Evolutionary conservation across 2,888 invertebrate species (phyloP), one percentile per base, ranked within the genome.

Genomic region (Ommatoiulus sabulosus): DNA sequence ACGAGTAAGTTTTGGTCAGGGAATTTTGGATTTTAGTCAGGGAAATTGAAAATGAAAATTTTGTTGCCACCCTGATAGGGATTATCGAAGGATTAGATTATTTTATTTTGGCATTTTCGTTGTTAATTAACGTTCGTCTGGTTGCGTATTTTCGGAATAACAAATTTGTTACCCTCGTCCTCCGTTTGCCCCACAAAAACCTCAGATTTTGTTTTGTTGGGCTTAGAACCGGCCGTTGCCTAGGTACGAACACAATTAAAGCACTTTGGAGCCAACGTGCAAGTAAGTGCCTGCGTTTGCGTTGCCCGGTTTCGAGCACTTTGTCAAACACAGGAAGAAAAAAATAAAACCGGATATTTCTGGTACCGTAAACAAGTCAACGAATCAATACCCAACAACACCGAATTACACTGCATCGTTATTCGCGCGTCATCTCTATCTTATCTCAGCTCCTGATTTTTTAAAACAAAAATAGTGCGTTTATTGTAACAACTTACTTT

Each of bases 301-400:
- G 63, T 63, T 63, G 63, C 63, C 7, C n/a, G 63, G 63, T 63
- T 63, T 63, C 63, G n/a, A 63, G 20, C 63, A n/a, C 63, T 63
- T 63, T n/a, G n/a, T 17, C 63, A n/a, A 3, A 63, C 63, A 20
- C 63, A 52, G 15, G 2, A 12, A 52, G n/a, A 52, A 52, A 10
- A 52, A 52, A 8, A 52, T 3, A 15, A 5, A 52, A 52, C 63
- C n/a, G 20, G 63, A 63, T 10, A n/a, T 63, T 20, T 63, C 63
- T n/a, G 63, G n/a, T 63, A 63, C 12, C 63, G 63, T 63, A 17
- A 63, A 63, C n/a, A 63, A 63, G n/a, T 3, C 8, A 3, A 15
- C 52, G 12, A 15, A 57, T 57, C 52, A 15, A 57, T 57, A 57
- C 8, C 15, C 7, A 57, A 57, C 52, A 57, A 57, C 52, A 57